Evolutionary conservation across 2,113 vertebrate species (phyloP).

Genomic region (Trachemys scripta): DNA sequence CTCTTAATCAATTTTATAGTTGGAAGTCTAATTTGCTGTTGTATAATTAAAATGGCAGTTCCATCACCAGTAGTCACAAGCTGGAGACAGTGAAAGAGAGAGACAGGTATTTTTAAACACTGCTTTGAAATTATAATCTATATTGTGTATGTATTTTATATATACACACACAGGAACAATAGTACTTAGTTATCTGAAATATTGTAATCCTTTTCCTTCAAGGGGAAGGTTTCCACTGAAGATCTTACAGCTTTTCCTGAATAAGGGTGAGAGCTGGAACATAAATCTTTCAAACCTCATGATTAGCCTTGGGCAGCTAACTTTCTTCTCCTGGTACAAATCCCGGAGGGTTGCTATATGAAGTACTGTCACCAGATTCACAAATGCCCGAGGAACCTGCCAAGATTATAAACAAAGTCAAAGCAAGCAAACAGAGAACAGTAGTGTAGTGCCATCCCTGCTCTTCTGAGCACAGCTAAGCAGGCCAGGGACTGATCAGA

Average conservation of each 20-base stretch:
- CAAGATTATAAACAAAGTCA: not conserved
- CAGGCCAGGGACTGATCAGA: not conserved
- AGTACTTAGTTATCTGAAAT: not conserved
- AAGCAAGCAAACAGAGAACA: not conserved
- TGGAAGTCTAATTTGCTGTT: not conserved
- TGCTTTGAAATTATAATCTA: not conserved
- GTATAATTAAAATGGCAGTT: not conserved
- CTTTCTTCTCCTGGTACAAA: not conserved
- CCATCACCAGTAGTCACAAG: not conserved
- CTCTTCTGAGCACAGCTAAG: not conserved
- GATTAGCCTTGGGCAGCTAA: constrained; percentile 61
- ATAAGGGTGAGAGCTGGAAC: not conserved
- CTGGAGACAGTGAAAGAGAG: not conserved
- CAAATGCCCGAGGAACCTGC: constrained; percentile 82
- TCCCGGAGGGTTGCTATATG: constrained; percentile 64
- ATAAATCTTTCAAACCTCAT: constrained; percentile 73
- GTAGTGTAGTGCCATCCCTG: not conserved
- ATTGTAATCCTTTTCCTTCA: not conserved
- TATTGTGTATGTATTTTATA: not conserved
- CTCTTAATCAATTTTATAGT: not conserved
- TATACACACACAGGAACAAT: not conserved
- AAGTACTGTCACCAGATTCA: constrained; percentile 78
- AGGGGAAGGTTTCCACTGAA: not conserved
- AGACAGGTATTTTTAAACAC: not conserved
- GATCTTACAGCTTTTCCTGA: not conserved